Evolutionary conservation across 2,797 vertebrate species (phyloP).

Genomic region (Myiothlypis coronata): DNA sequence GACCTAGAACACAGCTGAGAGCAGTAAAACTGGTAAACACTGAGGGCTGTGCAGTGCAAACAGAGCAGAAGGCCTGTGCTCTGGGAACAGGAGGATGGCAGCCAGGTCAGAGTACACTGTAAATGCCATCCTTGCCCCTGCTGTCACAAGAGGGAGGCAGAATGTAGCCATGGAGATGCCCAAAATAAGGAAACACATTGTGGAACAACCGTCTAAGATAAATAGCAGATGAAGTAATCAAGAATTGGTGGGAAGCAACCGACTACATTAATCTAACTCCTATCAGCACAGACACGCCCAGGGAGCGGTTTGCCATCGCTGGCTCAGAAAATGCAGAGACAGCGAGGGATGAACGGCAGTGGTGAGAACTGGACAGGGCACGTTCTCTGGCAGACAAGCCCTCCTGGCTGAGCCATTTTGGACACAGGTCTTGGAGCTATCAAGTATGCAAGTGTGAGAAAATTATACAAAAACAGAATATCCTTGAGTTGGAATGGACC

Average conservation of each 20-base stretch:
- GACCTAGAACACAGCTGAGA: neutral
- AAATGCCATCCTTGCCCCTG: neutral
- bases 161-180: neutral
- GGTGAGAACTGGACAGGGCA: rapidly evolving
- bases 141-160: neutral
- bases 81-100: neutral
- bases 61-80: neutral
- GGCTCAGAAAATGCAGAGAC: neutral
- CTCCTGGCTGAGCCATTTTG: neutral
- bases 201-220: neutral
- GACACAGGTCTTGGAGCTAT: neutral
- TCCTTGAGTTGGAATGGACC: neutral
- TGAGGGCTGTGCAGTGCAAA: neutral
- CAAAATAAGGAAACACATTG: neutral
- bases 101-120: neutral
- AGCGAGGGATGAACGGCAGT: rapidly evolving
- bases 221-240: neutral
- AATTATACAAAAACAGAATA: neutral
- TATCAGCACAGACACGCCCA: neutral
- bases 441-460: neutral
- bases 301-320: neutral
- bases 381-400: neutral
- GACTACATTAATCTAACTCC: neutral
- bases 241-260: neutral
- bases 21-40: neutral